Evolutionary conservation across 2,113 vertebrate genomes (phyloP).

Genomic region (Galbula dea): DNA sequence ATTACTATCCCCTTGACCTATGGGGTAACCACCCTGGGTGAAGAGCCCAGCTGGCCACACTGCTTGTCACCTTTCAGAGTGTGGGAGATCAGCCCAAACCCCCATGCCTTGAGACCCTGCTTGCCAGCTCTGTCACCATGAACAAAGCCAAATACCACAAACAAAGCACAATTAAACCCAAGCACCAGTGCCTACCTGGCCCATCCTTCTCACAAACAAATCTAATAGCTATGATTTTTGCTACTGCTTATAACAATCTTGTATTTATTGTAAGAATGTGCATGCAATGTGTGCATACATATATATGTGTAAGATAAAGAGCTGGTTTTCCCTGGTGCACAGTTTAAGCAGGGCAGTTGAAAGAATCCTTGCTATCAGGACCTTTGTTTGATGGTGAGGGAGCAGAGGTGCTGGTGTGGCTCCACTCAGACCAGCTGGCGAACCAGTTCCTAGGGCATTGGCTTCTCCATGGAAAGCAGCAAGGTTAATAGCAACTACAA

Average conservation of each 20-base stretch:
- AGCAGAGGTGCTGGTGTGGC: not conserved
- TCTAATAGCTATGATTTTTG: not conserved
- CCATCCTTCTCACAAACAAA: not conserved
- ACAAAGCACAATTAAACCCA: not conserved
- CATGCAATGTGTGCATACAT: no score
- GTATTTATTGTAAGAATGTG: not conserved
- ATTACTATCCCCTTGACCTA: not conserved
- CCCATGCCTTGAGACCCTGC: accelerated
- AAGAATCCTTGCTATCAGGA: not conserved
- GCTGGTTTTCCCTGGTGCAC: not conserved
- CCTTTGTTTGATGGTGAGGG: not conserved
- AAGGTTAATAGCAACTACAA: not conserved
- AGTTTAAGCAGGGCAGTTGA: not conserved
- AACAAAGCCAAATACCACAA: not conserved
- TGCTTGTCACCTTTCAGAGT: not conserved
- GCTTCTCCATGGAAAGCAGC: not conserved
- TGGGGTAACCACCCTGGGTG: accelerated
- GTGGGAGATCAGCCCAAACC: not conserved
- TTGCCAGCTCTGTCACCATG: not conserved
- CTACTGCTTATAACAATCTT: accelerated
- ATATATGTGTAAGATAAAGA: not conserved
- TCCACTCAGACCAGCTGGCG: not conserved
- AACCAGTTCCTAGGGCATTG: not conserved
- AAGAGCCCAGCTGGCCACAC: not conserved
- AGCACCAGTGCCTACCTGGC: not conserved